phyloP scores from a whole-genome alignment of 2,797 vertebrate species.

The Centropyge bicolor region DNA sequence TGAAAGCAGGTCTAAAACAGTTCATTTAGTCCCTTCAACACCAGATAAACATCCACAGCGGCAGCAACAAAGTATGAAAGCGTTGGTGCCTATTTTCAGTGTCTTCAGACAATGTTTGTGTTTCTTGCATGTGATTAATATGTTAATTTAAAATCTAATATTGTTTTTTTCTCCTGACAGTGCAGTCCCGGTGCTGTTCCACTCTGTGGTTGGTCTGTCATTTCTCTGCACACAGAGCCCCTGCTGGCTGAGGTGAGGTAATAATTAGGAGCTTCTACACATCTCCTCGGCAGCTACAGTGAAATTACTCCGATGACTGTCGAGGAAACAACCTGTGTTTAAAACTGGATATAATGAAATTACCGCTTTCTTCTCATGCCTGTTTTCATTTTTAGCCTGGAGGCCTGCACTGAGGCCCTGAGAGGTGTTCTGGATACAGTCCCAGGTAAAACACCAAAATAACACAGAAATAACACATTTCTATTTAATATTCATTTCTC shows the following conservation, averaged over 20 bases:
- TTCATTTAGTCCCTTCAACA: neutral
- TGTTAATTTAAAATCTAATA: neutral
- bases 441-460: neutral
- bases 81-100: neutral
- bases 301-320: neutral
- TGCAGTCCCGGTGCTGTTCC: conserved; percentile 1
- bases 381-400: neutral
- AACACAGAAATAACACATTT: neutral
- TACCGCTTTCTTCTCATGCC: neutral
- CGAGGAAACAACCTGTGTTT: conserved; percentile 21
- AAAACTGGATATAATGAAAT: conserved; percentile 21
- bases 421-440: neutral
- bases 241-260: conserved; percentile 34
- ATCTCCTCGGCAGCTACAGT: conserved; percentile 1
- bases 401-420: neutral
- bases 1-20: conserved; percentile 1
- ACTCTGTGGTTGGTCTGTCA: conserved; percentile 16
- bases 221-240: conserved; percentile 3
- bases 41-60: neutral
- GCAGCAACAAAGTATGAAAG: neutral
- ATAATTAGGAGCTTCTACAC: conserved; percentile 36
- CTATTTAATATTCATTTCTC: neutral
- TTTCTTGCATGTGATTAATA: conserved; percentile 4
- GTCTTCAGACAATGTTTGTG: conserved; percentile 2
- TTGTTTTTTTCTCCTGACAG: neutral